Evolutionary conservation across 2,888 invertebrate species (phyloP).

Genomic region (Pristionchus maxplancki): DNA sequence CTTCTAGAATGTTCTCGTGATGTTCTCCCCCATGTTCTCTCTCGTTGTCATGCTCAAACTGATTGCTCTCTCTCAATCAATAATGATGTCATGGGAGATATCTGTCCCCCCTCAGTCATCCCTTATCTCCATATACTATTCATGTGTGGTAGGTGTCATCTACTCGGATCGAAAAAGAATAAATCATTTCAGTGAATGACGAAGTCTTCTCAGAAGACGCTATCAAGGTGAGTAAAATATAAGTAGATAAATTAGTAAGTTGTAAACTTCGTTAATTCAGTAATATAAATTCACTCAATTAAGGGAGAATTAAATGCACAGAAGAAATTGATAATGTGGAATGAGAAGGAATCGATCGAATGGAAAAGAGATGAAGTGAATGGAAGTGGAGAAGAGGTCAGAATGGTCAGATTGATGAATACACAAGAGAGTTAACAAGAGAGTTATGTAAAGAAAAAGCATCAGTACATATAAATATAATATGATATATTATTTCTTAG

Average conservation of each 20-base stretch:
- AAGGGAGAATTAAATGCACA: slow-evolving; percentile 69
- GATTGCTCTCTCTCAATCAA: slow-evolving; percentile 77
- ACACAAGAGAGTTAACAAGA: no score
- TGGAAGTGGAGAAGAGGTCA: slow-evolving; percentile 1
- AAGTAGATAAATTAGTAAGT: no score
- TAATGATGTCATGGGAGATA: slow-evolving; percentile 78
- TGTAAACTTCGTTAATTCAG: no score
- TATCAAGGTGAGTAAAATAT: no score
- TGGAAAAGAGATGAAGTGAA: slow-evolving; percentile 14
- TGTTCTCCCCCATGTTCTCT: slow-evolving; percentile 73
- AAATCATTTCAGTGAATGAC: slow-evolving; percentile 70
- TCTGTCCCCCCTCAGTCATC: slow-evolving; percentile 77
- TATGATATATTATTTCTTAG: background rate
- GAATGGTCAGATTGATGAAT: background rate
- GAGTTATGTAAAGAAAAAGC: no score
- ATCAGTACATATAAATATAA: no score
- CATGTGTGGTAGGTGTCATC: slow-evolving; percentile 78
- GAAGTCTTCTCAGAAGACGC: slow-evolving; percentile 76
- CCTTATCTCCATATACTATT: slow-evolving; percentile 79
- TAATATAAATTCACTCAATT: no score
- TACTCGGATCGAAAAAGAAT: background rate
- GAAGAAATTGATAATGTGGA: slow-evolving; percentile 54
- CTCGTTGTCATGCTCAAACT: slow-evolving; percentile 78
- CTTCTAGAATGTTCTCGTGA: slow-evolving; percentile 72
- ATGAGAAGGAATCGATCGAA: background rate